Evolutionary conservation across 2,888 invertebrate species (phyloP).

Genomic region (Hoplodrina blanda): DNA sequence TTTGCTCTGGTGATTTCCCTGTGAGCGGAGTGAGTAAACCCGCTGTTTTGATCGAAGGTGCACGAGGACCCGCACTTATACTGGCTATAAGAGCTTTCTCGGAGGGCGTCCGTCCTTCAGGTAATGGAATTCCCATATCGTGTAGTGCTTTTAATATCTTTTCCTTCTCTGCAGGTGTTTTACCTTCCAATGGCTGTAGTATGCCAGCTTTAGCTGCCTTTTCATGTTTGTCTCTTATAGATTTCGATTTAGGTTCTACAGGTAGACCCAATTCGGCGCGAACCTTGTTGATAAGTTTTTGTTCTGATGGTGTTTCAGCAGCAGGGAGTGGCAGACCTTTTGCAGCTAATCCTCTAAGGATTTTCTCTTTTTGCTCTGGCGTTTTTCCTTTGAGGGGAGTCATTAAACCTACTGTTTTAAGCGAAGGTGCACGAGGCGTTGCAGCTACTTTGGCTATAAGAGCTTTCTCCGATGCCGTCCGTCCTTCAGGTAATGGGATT

Average conservation of each 20-base stretch:
- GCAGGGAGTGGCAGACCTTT: slow-evolving; percentile 65
- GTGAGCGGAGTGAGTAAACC: slow-evolving; percentile 6
- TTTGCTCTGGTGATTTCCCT: slow-evolving; percentile 22
- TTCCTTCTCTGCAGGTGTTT: slow-evolving; percentile 67
- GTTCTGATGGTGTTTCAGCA: slow-evolving; percentile 63
- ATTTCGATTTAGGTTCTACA: slow-evolving; percentile 48
- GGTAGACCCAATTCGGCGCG: slow-evolving; percentile 56
- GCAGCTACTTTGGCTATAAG: slow-evolving; percentile 34
- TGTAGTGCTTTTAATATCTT: slow-evolving; percentile 28
- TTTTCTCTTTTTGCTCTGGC: slow-evolving; percentile 62
- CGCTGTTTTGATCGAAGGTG: slow-evolving; percentile 7
- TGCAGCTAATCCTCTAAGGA: slow-evolving; percentile 57
- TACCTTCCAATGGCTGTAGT: slow-evolving; percentile 61
- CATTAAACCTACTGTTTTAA: slow-evolving; percentile 33
- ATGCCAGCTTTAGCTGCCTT: slow-evolving; percentile 63
- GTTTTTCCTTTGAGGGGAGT: slow-evolving; percentile 63
- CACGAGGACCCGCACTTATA: slow-evolving; percentile 6
- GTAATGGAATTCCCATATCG: slow-evolving; percentile 58
- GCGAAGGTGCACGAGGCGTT: not conserved
- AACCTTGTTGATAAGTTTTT: slow-evolving; percentile 37
- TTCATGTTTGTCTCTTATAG: slow-evolving; percentile 58
- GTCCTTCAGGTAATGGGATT: slow-evolving; percentile 17
- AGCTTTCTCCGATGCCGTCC: slow-evolving; percentile 65
- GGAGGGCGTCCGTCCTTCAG: slow-evolving; percentile 65
- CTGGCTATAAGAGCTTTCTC: slow-evolving; percentile 57